Evolutionary conservation across 2,888 invertebrate species (phyloP).

Genomic region (Meganola albula): DNA sequence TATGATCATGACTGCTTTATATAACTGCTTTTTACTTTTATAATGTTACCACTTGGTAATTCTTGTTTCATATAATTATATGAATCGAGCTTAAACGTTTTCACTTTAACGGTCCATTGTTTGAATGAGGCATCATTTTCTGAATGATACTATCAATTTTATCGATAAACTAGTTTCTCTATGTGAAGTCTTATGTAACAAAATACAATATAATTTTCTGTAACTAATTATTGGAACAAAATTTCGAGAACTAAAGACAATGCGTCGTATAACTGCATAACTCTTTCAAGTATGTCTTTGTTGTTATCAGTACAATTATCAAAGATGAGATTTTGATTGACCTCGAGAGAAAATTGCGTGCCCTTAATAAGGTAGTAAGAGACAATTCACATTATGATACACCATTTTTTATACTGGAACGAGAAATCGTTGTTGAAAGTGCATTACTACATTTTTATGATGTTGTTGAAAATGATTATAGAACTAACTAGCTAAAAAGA

Average conservation of each 20-base stretch:
- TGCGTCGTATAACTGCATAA: slow-evolving; percentile 15
- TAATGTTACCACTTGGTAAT: slow-evolving; percentile 27
- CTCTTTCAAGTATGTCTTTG: slow-evolving; percentile 13
- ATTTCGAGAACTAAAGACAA: slow-evolving; percentile 13
- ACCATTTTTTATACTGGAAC: too few species aligned
- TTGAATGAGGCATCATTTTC: slow-evolving; percentile 10
- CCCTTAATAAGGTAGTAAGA: slow-evolving; percentile 25
- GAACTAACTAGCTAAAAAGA: too few species aligned
- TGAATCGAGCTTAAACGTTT: slow-evolving; percentile 26
- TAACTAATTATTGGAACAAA: slow-evolving; percentile 25
- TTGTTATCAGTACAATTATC: slow-evolving; percentile 11
- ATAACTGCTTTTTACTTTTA: slow-evolving; percentile 49
- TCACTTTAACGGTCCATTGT: slow-evolving; percentile 19
- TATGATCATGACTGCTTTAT: slow-evolving; percentile 43
- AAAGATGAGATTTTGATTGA: slow-evolving; percentile 22
- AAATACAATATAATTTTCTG: slow-evolving; percentile 28
- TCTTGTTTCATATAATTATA: slow-evolving; percentile 21
- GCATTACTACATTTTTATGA: too few species aligned
- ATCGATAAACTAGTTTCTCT: slow-evolving; percentile 35
- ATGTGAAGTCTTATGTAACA: slow-evolving; percentile 33
- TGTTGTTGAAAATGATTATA: too few species aligned
- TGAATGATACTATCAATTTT: slow-evolving; percentile 20
- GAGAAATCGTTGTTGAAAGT: too few species aligned
- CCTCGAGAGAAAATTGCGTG: slow-evolving; percentile 13
- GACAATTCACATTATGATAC: too few species aligned